Conservation (phyloP, 1,140 invertebrate species). For the Leguminivora glycinivorella region DNA sequence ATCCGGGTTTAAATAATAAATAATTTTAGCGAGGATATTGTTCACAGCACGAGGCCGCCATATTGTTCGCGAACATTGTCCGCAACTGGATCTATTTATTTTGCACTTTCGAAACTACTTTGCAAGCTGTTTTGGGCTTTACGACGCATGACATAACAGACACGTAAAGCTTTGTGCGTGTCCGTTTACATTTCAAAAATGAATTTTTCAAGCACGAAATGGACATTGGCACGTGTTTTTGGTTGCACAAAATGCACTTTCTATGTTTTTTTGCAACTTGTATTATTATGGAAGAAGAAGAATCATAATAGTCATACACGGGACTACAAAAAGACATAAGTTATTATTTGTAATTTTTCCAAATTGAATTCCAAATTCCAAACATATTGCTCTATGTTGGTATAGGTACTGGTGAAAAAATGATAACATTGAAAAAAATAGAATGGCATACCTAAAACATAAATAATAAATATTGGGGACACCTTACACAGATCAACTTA, state of each 20-base stretch:
- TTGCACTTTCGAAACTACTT: constrained; percentile 25
- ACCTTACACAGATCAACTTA: no score
- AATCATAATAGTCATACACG: no score
- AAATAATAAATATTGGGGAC: no score
- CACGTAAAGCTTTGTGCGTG: not conserved
- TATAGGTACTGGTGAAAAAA: no score
- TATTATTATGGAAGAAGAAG: no score
- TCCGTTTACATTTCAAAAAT: not conserved
- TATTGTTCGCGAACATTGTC: constrained; percentile 11
- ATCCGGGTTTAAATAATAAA: constrained; percentile 66
- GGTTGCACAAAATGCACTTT: not conserved
- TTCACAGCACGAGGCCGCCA: constrained; percentile 58
- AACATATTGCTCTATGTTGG: no score
- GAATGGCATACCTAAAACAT: no score
- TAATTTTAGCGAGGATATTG: constrained; percentile 71
- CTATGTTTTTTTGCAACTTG: not conserved
- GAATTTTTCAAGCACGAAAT: not conserved
- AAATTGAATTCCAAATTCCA: no score
- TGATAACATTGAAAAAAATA: no score
- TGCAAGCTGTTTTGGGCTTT: constrained; percentile 24
- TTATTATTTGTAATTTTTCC: no score
- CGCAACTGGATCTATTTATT: constrained; percentile 19
- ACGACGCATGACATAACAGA: constrained; percentile 23
- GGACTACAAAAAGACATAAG: no score
- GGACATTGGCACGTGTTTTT: not conserved